These are phyloP conservation scores for Hypena proboscidalis DNA, from an alignment of 2,888 invertebrate genomes.

Conservation along the genomic window DNA sequence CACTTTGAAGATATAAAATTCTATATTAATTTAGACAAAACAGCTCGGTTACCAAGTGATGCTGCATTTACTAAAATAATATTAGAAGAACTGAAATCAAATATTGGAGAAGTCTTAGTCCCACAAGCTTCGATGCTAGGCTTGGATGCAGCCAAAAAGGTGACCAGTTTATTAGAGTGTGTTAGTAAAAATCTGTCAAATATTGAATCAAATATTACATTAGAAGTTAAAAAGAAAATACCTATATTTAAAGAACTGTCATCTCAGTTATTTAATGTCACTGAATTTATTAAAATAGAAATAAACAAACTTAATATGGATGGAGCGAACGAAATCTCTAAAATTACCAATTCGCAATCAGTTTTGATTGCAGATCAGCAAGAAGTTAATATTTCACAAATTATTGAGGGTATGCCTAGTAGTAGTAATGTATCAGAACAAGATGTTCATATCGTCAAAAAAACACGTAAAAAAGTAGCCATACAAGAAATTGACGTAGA, in stretches of 20 bases:
- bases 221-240: constrained; percentile 77
- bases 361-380: too few species aligned
- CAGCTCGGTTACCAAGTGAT: constrained; percentile 75
- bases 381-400: too few species aligned
- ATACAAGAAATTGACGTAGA: constrained; percentile 20
- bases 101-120: constrained; percentile 49
- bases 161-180: constrained; percentile 40
- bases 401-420: too few species aligned
- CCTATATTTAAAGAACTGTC: constrained; percentile 69
- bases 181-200: constrained; percentile 45
- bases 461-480: constrained; percentile 12
- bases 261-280: constrained; percentile 42
- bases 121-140: constrained; percentile 38
- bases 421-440: too few species aligned
- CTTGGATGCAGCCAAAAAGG: constrained; percentile 29
- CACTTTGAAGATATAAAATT: constrained; percentile 81
- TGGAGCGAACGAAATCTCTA: too few species aligned
- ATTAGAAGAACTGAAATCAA: constrained; percentile 61
- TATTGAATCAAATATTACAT: constrained; percentile 57
- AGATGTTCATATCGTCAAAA: not conserved
- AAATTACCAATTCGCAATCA: too few species aligned
- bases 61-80: constrained; percentile 73
- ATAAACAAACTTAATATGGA: too few species aligned
- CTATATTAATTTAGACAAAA: constrained; percentile 79
- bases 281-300: constrained; percentile 38